Conservation (phyloP, 2,113 vertebrate genomes). For the Corythornis vintsioides region DNA sequence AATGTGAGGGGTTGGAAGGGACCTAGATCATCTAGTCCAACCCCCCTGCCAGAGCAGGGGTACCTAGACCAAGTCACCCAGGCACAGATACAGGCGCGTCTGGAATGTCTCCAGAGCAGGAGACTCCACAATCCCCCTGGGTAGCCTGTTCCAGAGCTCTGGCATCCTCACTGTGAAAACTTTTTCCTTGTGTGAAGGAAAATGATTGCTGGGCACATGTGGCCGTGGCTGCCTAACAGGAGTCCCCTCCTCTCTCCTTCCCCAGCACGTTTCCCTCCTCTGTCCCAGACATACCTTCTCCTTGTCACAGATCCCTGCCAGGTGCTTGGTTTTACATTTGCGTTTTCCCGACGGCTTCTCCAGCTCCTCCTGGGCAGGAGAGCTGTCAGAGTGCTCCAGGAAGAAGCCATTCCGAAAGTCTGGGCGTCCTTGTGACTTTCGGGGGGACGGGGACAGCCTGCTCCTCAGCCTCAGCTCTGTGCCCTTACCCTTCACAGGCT, state of each 20-base stretch:
- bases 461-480: constrained; percentile 72
- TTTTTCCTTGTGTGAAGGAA: neutral
- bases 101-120: too few relatives aligned
- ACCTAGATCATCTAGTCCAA: too few relatives aligned
- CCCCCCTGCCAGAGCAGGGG: too few relatives aligned
- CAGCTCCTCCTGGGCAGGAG: constrained; percentile 75
- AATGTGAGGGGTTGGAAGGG: too few relatives aligned
- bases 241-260: neutral
- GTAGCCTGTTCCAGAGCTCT: too few relatives aligned
- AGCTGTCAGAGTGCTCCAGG: constrained; percentile 69
- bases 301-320: constrained; percentile 83
- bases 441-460: constrained; percentile 68
- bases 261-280: constrained; percentile 63
- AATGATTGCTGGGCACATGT: neutral
- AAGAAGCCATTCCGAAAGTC: constrained; percentile 79
- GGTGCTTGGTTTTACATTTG: constrained; percentile 98
- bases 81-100: too few relatives aligned
- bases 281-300: constrained; percentile 79
- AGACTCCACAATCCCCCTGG: too few relatives aligned
- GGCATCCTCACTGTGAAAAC: too few relatives aligned
- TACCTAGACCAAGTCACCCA: too few relatives aligned
- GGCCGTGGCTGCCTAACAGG: neutral
- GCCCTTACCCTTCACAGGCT: constrained; percentile 45
- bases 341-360: constrained; percentile 97
- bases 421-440: constrained; percentile 69